phyloP scores from a whole-genome alignment of 2,797 vertebrate species.

The Chanos chanos region DNA sequence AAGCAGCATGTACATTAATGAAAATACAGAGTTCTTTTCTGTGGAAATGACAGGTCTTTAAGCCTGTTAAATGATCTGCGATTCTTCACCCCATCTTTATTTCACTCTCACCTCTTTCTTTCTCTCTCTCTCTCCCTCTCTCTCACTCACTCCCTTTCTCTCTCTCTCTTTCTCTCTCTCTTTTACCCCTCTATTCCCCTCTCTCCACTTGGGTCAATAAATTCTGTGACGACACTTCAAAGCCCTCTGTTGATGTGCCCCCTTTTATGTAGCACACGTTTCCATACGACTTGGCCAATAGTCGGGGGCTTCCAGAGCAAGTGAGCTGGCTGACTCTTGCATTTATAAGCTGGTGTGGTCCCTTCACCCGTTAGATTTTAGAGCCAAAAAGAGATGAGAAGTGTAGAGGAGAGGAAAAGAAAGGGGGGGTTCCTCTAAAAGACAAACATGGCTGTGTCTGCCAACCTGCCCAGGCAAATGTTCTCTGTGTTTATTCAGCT shows the following conservation, averaged over 20 bases:
- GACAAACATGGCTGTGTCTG: slow-evolving; percentile 65
- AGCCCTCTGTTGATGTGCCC: slow-evolving; percentile 27
- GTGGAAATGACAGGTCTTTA: slow-evolving; percentile 18
- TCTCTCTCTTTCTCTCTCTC: background rate
- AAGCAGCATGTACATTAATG: no score
- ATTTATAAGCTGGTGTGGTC: slow-evolving; percentile 36
- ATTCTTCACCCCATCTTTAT: slow-evolving; percentile 10
- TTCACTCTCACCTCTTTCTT: background rate
- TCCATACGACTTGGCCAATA: slow-evolving; percentile 23
- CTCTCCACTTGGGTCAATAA: slow-evolving; percentile 19
- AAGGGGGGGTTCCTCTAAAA: slow-evolving; percentile 56
- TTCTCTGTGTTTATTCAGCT: slow-evolving; percentile 84
- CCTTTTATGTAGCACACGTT: slow-evolving; percentile 36
- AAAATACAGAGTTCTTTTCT: slow-evolving; percentile 28
- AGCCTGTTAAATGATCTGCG: slow-evolving; percentile 22
- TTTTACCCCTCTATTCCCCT: background rate
- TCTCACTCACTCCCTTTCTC: background rate
- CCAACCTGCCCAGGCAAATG: slow-evolving; percentile 76
- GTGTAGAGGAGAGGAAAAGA: slow-evolving; percentile 46
- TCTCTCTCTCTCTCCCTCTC: slow-evolving; percentile 9
- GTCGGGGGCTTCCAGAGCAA: slow-evolving; percentile 6
- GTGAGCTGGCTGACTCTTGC: slow-evolving; percentile 31
- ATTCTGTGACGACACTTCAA: slow-evolving; percentile 38
- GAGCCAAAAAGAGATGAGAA: slow-evolving; percentile 33
- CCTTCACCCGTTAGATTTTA: slow-evolving; percentile 43